Base-by-base conservation (phyloP, 2,888 invertebrate genomes). In the Sabatieria punctata region DNA sequence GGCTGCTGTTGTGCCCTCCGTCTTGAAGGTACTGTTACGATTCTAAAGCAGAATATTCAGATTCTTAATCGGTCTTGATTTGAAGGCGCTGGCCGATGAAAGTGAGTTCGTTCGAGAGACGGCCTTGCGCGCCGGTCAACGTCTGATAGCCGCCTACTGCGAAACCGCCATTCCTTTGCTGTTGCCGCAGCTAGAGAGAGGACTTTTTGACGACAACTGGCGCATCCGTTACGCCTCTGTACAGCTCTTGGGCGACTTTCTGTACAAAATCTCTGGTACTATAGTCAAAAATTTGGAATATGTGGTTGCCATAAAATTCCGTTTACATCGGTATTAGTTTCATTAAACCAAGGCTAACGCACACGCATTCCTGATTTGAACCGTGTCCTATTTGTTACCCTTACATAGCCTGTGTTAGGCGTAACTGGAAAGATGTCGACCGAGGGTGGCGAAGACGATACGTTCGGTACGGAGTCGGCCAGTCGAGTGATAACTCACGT, bases 371-470 rank as follows among this genome's bases (percentile, higher is more conserved):
- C n/a, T n/a, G n/a, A n/a, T n/a, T n/a, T n/a, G n/a, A n/a, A n/a
- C n/a, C n/a, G n/a, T n/a, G n/a, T n/a, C n/a, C n/a, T n/a, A n/a
- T n/a, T n/a, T n/a, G n/a, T n/a, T n/a, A n/a, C n/a, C n/a, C n/a
- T n/a, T n/a, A n/a, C n/a, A n/a, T n/a, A n/a, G 30, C 15, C 8
- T 30, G 30, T 38, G n/a, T 38, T 57, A 69, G 71, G 73, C 43
- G 93, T 97, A 1, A 83, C 89, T 25, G 95, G 95, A 45, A 97
- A 97, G 72, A 95, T 95, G 91, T 88, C 88, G 30, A 95, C 95
- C 0, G 91, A 93, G 70, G 89, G 89, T 0, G 85, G 83, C 54
- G 95, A 97, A 67, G 97, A 97, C 66, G 97, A 97, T 65, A 97
- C 95, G 69, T 93, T 97, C 68, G 97, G 95, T 50, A 95, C 95